phyloP scores from a whole-genome alignment of 2,888 invertebrate species.

The Rotaria magnacalcarata region DNA sequence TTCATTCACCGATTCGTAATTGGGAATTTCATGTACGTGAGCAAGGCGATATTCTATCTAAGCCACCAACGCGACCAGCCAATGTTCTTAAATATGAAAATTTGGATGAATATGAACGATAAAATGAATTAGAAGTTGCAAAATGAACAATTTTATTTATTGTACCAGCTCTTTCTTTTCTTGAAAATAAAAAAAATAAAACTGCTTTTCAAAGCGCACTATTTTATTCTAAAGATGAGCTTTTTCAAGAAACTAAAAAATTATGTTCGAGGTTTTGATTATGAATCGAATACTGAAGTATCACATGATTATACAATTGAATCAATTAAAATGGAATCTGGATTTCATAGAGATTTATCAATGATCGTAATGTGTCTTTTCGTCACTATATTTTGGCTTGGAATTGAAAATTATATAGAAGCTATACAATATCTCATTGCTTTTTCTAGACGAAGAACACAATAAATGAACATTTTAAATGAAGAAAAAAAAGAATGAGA shows the following conservation, averaged over 20 bases:
- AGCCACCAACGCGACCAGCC: neutral
- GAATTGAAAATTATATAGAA: neutral
- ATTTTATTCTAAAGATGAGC: neutral
- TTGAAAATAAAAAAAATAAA: neutral
- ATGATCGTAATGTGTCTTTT: neutral
- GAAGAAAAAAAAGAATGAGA: no score
- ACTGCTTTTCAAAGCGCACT: neutral
- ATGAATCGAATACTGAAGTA: neutral
- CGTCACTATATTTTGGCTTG: neutral
- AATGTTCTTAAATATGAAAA: constrained; percentile 22
- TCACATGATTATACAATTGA: neutral
- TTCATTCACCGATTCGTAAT: neutral
- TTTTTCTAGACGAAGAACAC: neutral
- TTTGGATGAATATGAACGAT: neutral
- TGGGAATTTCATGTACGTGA: constrained; percentile 28
- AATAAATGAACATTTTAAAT: neutral
- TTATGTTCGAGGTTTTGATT: neutral
- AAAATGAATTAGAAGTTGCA: neutral
- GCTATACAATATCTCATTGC: neutral
- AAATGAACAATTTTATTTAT: no score
- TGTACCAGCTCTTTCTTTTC: neutral
- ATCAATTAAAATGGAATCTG: neutral
- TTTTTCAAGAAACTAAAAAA: neutral
- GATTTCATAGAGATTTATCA: neutral
- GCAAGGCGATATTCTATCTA: neutral